Percentiles rank a stretch among this genome's conserved stretches.
These are phyloP conservation scores for Gallinago stenura DNA, from an alignment of 2,797 vertebrate genomes.

Conservation along the genomic window DNA sequence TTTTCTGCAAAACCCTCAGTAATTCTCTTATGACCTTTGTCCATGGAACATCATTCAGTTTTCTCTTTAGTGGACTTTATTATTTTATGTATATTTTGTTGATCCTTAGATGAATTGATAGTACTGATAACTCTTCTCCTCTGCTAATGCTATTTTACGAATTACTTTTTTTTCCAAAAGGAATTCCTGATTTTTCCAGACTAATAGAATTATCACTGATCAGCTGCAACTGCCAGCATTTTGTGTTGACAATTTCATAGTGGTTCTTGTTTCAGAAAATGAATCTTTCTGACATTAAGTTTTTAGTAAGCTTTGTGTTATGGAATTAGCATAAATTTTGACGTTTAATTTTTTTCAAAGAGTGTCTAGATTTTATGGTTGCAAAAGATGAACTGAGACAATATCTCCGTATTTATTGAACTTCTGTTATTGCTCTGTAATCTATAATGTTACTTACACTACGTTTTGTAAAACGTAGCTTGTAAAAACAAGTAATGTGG, in stretches of 20 bases:
- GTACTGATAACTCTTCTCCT: neutral
- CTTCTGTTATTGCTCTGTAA: neutral
- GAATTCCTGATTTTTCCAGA: neutral
- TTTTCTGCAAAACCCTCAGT: neutral
- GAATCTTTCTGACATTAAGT: rapidly evolving
- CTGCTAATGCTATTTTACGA: neutral
- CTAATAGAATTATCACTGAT: neutral
- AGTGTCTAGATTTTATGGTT: neutral
- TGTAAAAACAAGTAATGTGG: neutral
- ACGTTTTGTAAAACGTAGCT: neutral
- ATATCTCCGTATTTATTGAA: neutral
- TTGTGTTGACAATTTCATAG: neutral
- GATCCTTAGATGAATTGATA: neutral
- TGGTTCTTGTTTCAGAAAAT: neutral
- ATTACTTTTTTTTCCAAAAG: too few species aligned
- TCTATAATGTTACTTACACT: neutral
- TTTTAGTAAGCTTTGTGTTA: neutral
- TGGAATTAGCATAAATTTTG: neutral
- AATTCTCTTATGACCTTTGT: neutral
- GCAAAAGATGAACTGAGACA: neutral
- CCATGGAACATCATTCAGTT: rapidly evolving
- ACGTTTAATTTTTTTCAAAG: neutral
- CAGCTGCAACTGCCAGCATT: neutral
- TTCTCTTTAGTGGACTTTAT: neutral
- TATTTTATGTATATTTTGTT: rapidly evolving